Percentiles rank a stretch among this genome's conserved stretches.
Conservation (phyloP, 2,888 invertebrate species). For the Conops quadrifasciatus region DNA sequence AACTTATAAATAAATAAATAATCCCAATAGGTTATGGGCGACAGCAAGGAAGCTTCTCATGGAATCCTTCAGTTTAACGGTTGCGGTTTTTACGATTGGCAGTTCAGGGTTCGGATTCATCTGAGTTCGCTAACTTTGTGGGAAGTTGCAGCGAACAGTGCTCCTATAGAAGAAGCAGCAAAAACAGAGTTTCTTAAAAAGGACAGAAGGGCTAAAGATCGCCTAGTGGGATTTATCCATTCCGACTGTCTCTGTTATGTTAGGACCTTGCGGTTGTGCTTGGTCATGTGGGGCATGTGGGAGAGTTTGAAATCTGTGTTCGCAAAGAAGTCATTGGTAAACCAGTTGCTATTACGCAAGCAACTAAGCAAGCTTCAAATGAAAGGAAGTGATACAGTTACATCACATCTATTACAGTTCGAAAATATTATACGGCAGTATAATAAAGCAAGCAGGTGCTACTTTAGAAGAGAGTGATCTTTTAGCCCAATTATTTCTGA, state of each 20-base stretch:
- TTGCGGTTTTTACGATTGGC: no score
- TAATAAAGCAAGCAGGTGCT: no score
- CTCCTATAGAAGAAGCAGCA: slow-evolving; percentile 25
- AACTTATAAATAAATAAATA: no score
- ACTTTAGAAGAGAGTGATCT: no score
- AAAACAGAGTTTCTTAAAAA: slow-evolving; percentile 17
- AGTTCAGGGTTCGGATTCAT: no score
- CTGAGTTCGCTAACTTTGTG: no score
- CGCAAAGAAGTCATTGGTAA: slow-evolving; percentile 35
- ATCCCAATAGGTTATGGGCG: no score
- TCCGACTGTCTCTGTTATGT: background rate
- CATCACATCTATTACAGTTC: no score
- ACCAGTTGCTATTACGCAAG: slow-evolving; percentile 34
- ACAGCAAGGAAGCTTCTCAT: no score
- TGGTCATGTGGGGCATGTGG: slow-evolving; percentile 30
- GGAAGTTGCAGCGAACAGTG: slow-evolving; percentile 36
- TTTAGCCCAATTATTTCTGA: no score
- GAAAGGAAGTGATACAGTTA: slow-evolving; percentile 16
- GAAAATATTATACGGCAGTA: no score
- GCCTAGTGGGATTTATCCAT: slow-evolving; percentile 18
- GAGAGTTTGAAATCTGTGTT: slow-evolving; percentile 31
- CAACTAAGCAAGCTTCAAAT: slow-evolving; percentile 34
- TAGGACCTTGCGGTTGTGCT: background rate
- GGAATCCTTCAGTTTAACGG: no score
- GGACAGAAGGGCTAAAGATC: slow-evolving; percentile 29